Percentiles rank a stretch among this genome's conserved stretches.
Conservation (phyloP, 2,888 invertebrate species). For the Hipparchia semele region DNA sequence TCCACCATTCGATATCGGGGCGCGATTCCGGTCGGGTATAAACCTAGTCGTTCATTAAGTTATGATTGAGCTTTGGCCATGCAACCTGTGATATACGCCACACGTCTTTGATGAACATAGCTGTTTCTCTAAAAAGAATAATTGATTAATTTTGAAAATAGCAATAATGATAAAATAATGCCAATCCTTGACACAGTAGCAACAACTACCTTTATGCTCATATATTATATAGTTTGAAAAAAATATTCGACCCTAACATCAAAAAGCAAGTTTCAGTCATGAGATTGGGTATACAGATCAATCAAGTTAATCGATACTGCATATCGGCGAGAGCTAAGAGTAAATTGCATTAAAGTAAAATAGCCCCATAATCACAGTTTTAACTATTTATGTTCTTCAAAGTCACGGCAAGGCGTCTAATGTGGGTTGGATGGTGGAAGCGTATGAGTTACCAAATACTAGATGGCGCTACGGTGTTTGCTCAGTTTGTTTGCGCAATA, state of each 20-base stretch:
- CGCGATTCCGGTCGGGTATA: slow-evolving; percentile 80
- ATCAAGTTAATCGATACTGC: no score
- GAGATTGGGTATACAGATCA: no score
- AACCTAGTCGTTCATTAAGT: slow-evolving; percentile 80
- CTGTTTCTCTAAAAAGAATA: background rate
- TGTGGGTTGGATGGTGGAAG: slow-evolving; percentile 8
- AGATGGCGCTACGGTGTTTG: slow-evolving; percentile 53
- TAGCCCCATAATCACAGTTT: background rate
- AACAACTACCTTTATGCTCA: no score
- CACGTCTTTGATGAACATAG: background rate
- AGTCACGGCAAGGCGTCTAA: background rate
- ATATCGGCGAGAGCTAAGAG: no score
- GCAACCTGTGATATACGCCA: background rate
- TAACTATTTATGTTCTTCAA: background rate
- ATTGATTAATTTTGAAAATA: background rate
- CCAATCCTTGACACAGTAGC: no score
- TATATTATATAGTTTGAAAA: no score
- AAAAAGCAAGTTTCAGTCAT: no score
- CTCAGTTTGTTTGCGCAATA: slow-evolving; percentile 36
- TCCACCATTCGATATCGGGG: slow-evolving; percentile 66
- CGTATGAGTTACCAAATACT: slow-evolving; percentile 21
- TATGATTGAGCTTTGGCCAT: slow-evolving; percentile 55
- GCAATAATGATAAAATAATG: background rate
- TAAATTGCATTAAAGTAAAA: background rate
- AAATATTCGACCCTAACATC: no score